Percentiles rank a stretch among this genome's conserved stretches.
These are phyloP conservation scores for Tetramorium parvispinum DNA, from an alignment of 1,140 invertebrate species.

Conservation along the genomic window DNA sequence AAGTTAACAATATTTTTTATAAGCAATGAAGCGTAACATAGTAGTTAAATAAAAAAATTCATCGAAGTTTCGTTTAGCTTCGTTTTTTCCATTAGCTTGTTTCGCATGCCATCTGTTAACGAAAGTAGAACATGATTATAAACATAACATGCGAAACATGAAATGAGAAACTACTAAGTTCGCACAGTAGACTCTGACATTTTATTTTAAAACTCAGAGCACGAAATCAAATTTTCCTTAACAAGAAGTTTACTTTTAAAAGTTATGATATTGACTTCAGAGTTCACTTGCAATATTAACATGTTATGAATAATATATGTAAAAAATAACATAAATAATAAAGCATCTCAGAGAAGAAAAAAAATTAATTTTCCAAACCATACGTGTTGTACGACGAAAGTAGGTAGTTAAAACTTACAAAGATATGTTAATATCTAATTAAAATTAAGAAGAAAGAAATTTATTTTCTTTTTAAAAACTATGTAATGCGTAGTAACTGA, in stretches of 20 bases:
- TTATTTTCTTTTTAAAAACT: background rate
- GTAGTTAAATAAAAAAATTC: background rate
- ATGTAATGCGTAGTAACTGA: background rate
- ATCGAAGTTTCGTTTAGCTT: background rate
- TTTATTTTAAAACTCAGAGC: conserved; percentile 11
- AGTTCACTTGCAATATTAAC: background rate
- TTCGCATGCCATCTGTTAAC: background rate
- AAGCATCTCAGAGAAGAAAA: background rate
- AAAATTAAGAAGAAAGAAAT: background rate
- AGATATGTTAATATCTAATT: background rate
- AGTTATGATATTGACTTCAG: background rate
- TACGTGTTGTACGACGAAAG: background rate
- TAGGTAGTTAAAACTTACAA: background rate
- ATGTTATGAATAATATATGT: background rate
- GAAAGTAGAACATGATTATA: background rate
- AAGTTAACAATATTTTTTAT: background rate
- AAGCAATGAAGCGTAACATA: background rate
- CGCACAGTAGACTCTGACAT: background rate
- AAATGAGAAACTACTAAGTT: background rate
- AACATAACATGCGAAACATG: background rate
- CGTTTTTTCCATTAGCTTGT: background rate
- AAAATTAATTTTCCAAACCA: background rate
- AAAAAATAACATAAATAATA: background rate
- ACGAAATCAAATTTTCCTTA: background rate
- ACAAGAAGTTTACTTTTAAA: background rate